These are phyloP conservation scores for Mesochorus sp. DNA, from an alignment of 2,888 invertebrate species.

Conservation along the genomic window DNA sequence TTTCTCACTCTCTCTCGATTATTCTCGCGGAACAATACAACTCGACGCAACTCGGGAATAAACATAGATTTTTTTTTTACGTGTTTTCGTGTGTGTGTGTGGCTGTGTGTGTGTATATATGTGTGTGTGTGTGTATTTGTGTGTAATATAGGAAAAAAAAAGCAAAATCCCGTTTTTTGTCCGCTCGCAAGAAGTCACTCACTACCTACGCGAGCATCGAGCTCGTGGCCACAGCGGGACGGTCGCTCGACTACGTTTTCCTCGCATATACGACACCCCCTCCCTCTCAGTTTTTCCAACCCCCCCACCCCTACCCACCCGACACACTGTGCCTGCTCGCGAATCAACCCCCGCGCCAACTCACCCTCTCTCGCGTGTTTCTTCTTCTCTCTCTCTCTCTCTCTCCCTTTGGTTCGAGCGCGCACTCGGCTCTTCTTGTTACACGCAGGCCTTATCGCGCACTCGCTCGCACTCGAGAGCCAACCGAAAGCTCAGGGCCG, in stretches of 20 bases:
- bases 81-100: neutral
- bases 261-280: constrained; percentile 66
- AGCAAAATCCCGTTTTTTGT: constrained; percentile 59
- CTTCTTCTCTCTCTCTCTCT: constrained; percentile 36
- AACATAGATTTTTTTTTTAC: neutral
- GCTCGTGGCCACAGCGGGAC: constrained; percentile 81
- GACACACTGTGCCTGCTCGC: constrained; percentile 20
- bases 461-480: constrained; percentile 55
- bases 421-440: neutral
- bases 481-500: constrained; percentile 60
- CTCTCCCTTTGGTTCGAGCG: constrained; percentile 26
- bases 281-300: constrained; percentile 69
- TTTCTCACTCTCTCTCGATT: neutral
- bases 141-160: constrained; percentile 31
- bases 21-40: constrained; percentile 8
- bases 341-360: neutral
- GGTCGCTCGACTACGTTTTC: constrained; percentile 81
- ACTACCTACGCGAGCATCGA: constrained; percentile 80
- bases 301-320: constrained; percentile 44
- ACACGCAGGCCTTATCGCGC: constrained; percentile 8
- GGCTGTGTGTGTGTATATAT: too few species aligned
- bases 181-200: constrained; percentile 75
- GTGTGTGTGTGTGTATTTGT: too few species aligned
- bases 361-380: constrained; percentile 1
- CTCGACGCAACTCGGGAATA: constrained; percentile 5